Base-by-base conservation (phyloP, 2,797 vertebrate genomes). In the Monodelphis domestica region DNA sequence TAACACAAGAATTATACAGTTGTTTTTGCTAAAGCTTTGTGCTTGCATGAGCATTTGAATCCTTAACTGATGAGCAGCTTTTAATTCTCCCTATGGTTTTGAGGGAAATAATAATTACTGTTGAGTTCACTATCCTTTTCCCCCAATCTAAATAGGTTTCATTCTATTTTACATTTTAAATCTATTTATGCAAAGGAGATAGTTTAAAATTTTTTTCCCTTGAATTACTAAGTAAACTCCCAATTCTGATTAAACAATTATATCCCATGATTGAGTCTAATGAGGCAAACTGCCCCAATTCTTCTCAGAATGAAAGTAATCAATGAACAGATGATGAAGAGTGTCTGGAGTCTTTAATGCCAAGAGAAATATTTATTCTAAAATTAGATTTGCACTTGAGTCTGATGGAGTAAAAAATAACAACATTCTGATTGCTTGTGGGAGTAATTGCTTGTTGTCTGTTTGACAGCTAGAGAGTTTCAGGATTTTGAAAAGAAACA, bases 311-410 rank as follows among this genome's bases (percentile, higher is more conserved):
- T 90, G 45, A 96, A 95, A 95, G 55, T 89, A 94, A 94, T 96
- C 92, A 97, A 87, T 94, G 91, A 91, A 89, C 28, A 93, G 53
- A 94, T 96, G 88, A 89, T 92, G 94, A 96, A 91, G 53, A 91
- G 50, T 95, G 70, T 51, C 55, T 95, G 33, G 45, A 94, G 38
- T 92, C 88, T 95, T 94, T 93, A 94, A 53, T 90, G 38, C 53
- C 57, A 96, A 90, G 29, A 90, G 55, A 94, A 95, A 94, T 91
- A 93, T 94, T 89, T 84, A 91, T 91, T 93, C n/a, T 93, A 92
- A 97, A 97, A 93, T 96, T 95, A 89, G 50, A 91, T 91, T 96
- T 93, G 14, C 88, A 54, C 33, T 94, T 95, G 38, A 91, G 55
- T 92, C 54, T 3, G 51, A 91, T 87, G 2, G 87, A 93, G 70